Percentiles rank a stretch among this genome's conserved stretches.
Conservation (phyloP, 2,888 invertebrate genomes). For the Agrochola circellaris region DNA sequence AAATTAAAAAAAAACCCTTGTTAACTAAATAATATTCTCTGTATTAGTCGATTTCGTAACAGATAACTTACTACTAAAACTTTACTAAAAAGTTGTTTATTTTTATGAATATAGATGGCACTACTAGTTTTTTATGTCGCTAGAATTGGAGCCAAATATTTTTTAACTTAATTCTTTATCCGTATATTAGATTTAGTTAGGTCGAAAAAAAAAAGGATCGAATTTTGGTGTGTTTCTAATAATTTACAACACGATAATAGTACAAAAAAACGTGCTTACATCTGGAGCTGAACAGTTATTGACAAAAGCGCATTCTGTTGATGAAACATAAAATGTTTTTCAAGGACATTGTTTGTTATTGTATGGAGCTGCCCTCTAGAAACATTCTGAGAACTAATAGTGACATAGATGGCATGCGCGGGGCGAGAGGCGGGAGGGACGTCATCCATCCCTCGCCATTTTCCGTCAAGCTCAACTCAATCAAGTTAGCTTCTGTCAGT, state of each 20-base stretch:
- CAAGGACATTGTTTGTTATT: constrained; percentile 68
- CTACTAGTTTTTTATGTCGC: not conserved
- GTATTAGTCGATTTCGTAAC: constrained; percentile 15
- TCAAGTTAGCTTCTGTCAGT: constrained; percentile 90
- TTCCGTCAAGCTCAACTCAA: constrained; percentile 88
- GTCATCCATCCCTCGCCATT: constrained; percentile 87
- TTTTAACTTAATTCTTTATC: not conserved
- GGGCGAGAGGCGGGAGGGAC: constrained; percentile 80
- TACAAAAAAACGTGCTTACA: not conserved
- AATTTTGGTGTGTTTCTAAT: not conserved
- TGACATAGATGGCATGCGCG: constrained; percentile 79
- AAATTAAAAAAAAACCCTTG: not conserved
- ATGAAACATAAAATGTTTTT: constrained; percentile 28
- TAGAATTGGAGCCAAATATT: not conserved
- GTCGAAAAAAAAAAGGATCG: not conserved
- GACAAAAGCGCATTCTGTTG: constrained; percentile 70
- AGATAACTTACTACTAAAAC: not conserved
- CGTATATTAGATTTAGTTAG: not conserved
- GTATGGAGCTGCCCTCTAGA: constrained; percentile 79
- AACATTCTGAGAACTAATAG: constrained; percentile 54
- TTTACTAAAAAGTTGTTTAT: not conserved
- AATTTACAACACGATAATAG: not conserved
- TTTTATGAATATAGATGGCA: constrained; percentile 37
- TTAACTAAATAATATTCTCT: not conserved
- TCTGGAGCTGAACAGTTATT: not conserved